Evolutionary conservation across 2,888 invertebrate species (phyloP), one percentile per base, ranked within the genome.

Genomic region (Tubiluchus corallicola): DNA sequence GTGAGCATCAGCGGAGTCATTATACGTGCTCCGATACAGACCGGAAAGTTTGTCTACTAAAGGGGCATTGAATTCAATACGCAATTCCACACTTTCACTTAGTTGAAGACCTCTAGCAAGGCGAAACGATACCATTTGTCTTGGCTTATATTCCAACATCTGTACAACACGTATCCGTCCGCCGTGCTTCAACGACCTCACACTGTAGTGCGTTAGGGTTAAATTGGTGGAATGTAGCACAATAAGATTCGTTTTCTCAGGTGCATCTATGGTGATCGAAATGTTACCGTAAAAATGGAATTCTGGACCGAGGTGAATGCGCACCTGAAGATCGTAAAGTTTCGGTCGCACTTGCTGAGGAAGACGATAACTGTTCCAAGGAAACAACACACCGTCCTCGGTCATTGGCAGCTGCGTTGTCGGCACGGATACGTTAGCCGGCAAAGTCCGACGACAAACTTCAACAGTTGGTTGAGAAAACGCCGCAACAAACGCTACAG

Each of bases 1-100:
- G 59, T 21, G 71, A 71, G 47, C 40, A 52, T n/a, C 29, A 29
- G 9, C 29, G 29, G 9, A 9, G 29, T 29, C 29, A 29, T 9
- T n/a, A 29, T 29, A 29, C 9, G 29, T 9, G n/a, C 29, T 29
- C n/a, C 29, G 9, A n/a, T 29, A 29, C 29, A 29, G 29, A 9
- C 29, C 29, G n/a, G 29, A 9, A n/a, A 29, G 29, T 29, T 29
- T 29, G n/a, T 29, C 29, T 29, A 9, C 9, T 9, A 29, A n/a
- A 29, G 29, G 29, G 9, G n/a, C n/a, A 29, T 29, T 29, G 29
- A 9, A 29, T 29, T 29, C 29, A n/a, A 29, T 29, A 9, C 9
- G 9, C n/a, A 29, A n/a, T 9, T 29, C 29, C 9, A 29, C 9
- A 9, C n/a, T n/a, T n/a, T 29, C 29, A 29, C n/a, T 29, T 9